Base-by-base conservation (phyloP, 35 echinoderm and acorn worm genomes). In the Eucidaris tribuloides region DNA sequence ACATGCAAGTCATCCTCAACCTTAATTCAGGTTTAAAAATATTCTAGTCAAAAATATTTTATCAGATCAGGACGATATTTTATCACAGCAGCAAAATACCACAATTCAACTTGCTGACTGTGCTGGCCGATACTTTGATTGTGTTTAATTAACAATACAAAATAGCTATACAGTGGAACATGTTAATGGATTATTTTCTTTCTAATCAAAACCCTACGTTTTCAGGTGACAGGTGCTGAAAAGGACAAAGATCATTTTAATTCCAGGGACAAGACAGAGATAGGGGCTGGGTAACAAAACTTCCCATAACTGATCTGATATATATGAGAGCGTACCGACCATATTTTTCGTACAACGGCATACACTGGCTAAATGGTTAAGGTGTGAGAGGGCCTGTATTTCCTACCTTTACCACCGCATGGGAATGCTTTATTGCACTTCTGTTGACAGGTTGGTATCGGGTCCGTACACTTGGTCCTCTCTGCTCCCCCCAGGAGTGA, bases 401-500 rank as follows among this genome's bases (percentile, higher is more conserved):
- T 31, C 78, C 81, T 45, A 96, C 93, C 80, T 61, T 83, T 83
- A 54, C 96, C 83, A 46, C 96, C 96, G 57, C 96, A 99, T 48
- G 54, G 23, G 15, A 93, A 79, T 46, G 34, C 66, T 62, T 87
- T 93, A 17, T 54, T 62, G 36, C 96, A 99, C 2, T 62, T 84
- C 6, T 93, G 76, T 15, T 84, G 32, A 72, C 96, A 99, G 22
- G 96, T 99, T 27, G 90, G 90, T 44, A 99, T 83, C 14, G 96
- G 90, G 71, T 99, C 91, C 1, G 46, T 85, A 54, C 96, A 99
- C 23, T 82, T 77, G 36, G 87, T 82, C 28, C 96, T 52, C 25
- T 49, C 65, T 4, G 64, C 57, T 45, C 76, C 68, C 5, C 79
- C 83, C 36, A 86, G 42, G 9, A 86, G 49, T 20, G 60, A 33